phyloP scores from a whole-genome alignment of 2,113 vertebrate species.

The Pygathrix nemaeus region DNA sequence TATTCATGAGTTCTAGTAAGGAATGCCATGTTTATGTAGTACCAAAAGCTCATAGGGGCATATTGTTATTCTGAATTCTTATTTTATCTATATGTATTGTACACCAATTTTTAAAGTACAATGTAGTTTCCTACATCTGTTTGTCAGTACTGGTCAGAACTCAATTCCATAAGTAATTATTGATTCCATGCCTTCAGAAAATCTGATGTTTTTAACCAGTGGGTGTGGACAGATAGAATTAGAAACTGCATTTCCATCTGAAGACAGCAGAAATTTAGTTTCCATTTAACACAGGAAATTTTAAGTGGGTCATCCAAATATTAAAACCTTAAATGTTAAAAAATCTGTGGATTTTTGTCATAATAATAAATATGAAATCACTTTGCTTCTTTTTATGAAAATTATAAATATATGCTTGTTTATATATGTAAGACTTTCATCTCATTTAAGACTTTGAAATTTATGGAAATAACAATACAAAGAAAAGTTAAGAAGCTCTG shows the following conservation, averaged over 20 bases:
- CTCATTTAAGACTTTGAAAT: not conserved
- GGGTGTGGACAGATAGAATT: not conserved
- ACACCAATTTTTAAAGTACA: not conserved
- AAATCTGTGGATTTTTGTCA: not conserved
- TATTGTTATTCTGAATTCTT: constrained; percentile 31
- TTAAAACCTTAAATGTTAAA: not conserved
- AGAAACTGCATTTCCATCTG: not conserved
- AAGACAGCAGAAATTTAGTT: not conserved
- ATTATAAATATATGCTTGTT: not conserved
- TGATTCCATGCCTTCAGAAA: not conserved
- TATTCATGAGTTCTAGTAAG: constrained; percentile 60
- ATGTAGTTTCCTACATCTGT: not conserved
- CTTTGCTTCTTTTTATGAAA: not conserved
- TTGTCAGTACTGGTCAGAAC: not conserved
- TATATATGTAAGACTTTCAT: not conserved
- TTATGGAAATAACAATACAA: not conserved
- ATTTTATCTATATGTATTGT: not conserved
- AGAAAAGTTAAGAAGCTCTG: not conserved
- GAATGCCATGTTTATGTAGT: constrained; percentile 20
- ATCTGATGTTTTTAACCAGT: not conserved
- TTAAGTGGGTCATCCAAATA: not conserved
- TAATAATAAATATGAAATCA: not conserved
- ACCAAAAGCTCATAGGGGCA: not conserved
- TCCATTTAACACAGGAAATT: not conserved
- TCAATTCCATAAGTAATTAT: not conserved